Percentiles rank a stretch among this genome's conserved stretches.
Conservation (phyloP, 2,888 invertebrate species). For the Papilio elwesi region DNA sequence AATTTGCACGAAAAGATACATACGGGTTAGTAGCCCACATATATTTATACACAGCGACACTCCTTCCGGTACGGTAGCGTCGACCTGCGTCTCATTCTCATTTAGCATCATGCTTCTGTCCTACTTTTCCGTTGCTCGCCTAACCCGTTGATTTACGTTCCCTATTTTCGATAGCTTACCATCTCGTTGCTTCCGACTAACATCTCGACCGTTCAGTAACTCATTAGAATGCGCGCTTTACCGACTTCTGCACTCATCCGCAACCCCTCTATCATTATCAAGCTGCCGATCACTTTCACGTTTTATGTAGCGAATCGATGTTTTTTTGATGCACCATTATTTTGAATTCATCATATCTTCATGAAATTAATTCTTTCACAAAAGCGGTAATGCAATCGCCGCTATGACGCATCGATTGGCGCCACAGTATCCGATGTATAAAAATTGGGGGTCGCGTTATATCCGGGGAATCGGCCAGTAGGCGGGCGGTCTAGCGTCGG, state of each 20-base stretch:
- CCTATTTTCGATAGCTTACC: constrained; percentile 71
- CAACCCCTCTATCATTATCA: constrained; percentile 64
- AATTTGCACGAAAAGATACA: constrained; percentile 86
- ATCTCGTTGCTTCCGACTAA: constrained; percentile 81
- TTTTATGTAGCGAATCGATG: constrained; percentile 66
- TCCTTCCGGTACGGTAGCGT: constrained; percentile 73
- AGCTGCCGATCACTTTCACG: constrained; percentile 65
- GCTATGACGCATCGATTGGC: constrained; percentile 70
- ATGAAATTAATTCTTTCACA: constrained; percentile 82
- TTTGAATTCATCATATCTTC: constrained; percentile 74
- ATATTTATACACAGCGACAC: constrained; percentile 64
- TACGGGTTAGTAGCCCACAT: constrained; percentile 86
- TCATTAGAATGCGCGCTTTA: constrained; percentile 71
- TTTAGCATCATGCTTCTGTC: constrained; percentile 81
- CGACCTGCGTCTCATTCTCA: constrained; percentile 64
- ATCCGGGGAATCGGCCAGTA: constrained; percentile 58
- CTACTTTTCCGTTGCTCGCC: constrained; percentile 80
- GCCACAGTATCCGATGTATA: constrained; percentile 55
- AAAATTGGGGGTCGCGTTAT: constrained; percentile 59
- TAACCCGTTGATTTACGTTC: constrained; percentile 75
- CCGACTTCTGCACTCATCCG: constrained; percentile 75
- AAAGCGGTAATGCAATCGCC: constrained; percentile 85
- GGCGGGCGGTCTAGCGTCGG: constrained; percentile 71
- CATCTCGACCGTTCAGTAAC: constrained; percentile 70
- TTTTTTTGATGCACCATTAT: constrained; percentile 68